A percentile compares a stretch with the other conserved stretches of the same genome.
These are phyloP conservation scores for Lipophrys pholis DNA, from an alignment of 2,113 vertebrate species.

Conservation along the genomic window DNA sequence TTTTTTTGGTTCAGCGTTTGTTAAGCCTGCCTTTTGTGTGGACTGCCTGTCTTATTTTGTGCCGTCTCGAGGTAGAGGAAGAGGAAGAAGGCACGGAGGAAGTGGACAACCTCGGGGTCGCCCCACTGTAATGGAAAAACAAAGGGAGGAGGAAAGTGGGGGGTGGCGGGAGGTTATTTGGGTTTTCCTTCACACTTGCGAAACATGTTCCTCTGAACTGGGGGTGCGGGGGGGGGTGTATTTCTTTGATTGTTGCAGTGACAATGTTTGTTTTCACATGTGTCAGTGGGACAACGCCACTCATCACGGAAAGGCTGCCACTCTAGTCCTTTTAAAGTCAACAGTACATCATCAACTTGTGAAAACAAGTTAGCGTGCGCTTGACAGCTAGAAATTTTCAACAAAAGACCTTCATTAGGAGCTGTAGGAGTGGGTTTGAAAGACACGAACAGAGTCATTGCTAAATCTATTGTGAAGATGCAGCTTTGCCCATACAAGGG, in stretches of 20 bases:
- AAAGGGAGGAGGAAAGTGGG: slow-evolving; percentile 34
- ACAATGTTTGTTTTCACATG: slow-evolving; percentile 6
- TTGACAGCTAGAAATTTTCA: neutral
- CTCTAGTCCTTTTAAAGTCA: neutral
- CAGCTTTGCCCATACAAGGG: neutral
- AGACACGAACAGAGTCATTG: neutral
- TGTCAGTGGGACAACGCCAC: neutral
- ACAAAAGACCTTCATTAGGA: neutral
- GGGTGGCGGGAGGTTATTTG: neutral
- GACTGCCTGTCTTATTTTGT: slow-evolving; percentile 28
- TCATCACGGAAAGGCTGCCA: neutral
- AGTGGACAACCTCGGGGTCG: slow-evolving; percentile 27
- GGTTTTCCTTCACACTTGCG: slow-evolving; percentile 14
- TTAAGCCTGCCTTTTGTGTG: slow-evolving; percentile 47
- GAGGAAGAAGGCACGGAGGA: slow-evolving; percentile 58
- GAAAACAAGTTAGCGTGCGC: neutral
- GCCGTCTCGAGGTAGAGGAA: slow-evolving; percentile 63
- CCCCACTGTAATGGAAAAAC: slow-evolving; percentile 39
- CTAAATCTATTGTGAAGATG: neutral
- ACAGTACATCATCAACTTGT: neutral
- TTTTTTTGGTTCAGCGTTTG: neutral
- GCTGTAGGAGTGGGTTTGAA: neutral
- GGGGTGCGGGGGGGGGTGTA: no score
- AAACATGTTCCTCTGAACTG: neutral
- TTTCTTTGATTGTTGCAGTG: slow-evolving; percentile 13